A percentile compares a stretch with the other conserved stretches of the same genome.
phyloP scores from a whole-genome alignment of 2,888 invertebrate species.

The Limnephilus rhombicus region DNA sequence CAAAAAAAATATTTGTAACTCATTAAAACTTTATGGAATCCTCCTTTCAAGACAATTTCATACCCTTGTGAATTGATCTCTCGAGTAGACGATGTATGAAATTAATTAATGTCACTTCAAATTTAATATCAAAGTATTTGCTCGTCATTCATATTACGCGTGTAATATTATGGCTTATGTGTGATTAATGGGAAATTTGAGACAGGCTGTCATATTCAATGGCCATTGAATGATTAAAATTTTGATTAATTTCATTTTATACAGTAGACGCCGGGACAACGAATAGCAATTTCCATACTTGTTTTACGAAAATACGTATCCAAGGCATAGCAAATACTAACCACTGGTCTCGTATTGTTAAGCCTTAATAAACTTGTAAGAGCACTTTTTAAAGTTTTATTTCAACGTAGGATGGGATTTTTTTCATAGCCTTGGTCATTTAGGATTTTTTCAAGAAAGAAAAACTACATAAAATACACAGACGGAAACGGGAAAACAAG shows the following conservation, averaged over 20 bases:
- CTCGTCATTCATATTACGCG: background rate
- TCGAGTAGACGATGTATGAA: background rate
- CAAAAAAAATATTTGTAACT: no score
- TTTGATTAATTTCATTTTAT: slow-evolving; percentile 18
- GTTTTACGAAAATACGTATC: background rate
- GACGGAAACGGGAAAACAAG: background rate
- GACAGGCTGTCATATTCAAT: background rate
- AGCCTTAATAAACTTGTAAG: no score
- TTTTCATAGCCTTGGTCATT: no score
- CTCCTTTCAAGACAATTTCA: background rate
- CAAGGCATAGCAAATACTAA: background rate
- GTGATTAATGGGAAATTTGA: slow-evolving; percentile 7
- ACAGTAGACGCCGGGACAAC: background rate
- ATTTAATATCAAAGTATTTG: background rate
- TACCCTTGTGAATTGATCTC: background rate
- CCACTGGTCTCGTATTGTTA: background rate
- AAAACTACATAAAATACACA: no score
- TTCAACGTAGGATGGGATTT: no score
- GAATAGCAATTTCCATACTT: background rate
- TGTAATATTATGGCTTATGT: slow-evolving; percentile 3
- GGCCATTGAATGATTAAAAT: background rate
- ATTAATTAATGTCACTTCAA: background rate
- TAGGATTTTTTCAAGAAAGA: no score
- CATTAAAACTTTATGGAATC: background rate
- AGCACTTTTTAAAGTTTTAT: no score